Evolutionary conservation across 1,140 invertebrate species (phyloP), one percentile per base, ranked within the genome.

Genomic region (Drosophila ananassae): DNA sequence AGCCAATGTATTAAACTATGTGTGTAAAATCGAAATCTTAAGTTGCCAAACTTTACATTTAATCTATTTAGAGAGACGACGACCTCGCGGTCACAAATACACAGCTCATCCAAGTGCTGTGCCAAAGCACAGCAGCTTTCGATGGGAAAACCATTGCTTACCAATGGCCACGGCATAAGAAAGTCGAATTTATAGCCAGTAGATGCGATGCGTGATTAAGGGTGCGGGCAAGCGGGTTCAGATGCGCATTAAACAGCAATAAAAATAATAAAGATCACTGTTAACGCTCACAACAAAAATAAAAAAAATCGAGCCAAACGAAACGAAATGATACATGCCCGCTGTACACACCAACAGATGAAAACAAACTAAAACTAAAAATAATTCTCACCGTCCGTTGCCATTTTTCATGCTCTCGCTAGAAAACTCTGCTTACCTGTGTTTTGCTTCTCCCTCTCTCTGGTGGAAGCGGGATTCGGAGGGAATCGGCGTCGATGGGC

Each of bases 291-390:
- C 13, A 44, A 56, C 41, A 52, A 55, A 75, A 72, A 77, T 69
- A 71, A 37, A 69, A 69, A 32, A 52, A 30, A 34, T 13, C 8
- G 21, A 58, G 48, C 52, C 13, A 62, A 51, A 9, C 39, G 28
- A 32, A 28, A 9, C 37, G 21, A 51, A 34, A 58, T 46, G 57
- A 34, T 39, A 48, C 32, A 44, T n/a, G 69, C 32, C 55, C 47
- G 85, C 81, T 77, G 81, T 75, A 78, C 82, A 64, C 77, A 87
- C 73, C 82, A 63, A 87, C 69, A 81, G 77, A 73, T 73, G 82
- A 85, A 85, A 77, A 87, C 77, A 85, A 81, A 85, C 81, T 87
- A 37, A 37, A 37, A 37, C 34, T 37, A 87, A 85, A 85, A 87
- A 87, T 85, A 85, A 74, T 85, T 85, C 81, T 85, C 81, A 77